Evolutionary conservation across 2,113 vertebrate species (phyloP), one percentile per base, ranked within the genome.

Genomic region (Oncorhynchus masou): DNA sequence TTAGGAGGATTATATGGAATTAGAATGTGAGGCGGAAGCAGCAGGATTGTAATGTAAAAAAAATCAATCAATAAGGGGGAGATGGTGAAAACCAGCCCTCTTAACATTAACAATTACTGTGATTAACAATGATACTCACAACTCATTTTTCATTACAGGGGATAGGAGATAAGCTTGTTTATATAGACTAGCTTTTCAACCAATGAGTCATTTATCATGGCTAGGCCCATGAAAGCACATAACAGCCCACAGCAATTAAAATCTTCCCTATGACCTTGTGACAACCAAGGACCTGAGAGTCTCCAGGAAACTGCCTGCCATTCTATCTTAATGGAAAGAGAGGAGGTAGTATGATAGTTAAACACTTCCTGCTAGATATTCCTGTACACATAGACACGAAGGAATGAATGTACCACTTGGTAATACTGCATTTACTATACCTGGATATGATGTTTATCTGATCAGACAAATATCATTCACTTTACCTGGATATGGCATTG

Each of bases 41-140:
- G 84, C 89, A 92, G 92, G 88, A 89, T 92, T 91, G 39, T 94
- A 93, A 94, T 93, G 92, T 93, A 91, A 91, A 94, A 91, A 79
- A 88, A 88, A 93, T 45, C 39, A 93, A 95, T 95, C 90, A 91
- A 94, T 95, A 95, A 94, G 91, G 93, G 93, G 92, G 91, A 93
- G 93, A 84, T 88, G 86, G 87, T 81, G 85, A 90, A 93, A 95
- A 94, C 84, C 91, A 90, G 89, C 89, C 94, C 93, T 91, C 92
- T 94, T 94, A 95, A 95, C 94, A 93, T 94, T 93, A 95, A 94
- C 93, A 95, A 94, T 95, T 96, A 95, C 92, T 93, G 94, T 95
- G 94, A 96, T 95, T 95, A 95, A 95, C 93, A 95, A 90, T 95
- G 95, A 94, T 94, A 95, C 94, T 93, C 91, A 92, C 90, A 92